A percentile compares a stretch with the other conserved stretches of the same genome.
Conservation (phyloP, 2,888 invertebrate species). For the Stenotaenia linearis region DNA sequence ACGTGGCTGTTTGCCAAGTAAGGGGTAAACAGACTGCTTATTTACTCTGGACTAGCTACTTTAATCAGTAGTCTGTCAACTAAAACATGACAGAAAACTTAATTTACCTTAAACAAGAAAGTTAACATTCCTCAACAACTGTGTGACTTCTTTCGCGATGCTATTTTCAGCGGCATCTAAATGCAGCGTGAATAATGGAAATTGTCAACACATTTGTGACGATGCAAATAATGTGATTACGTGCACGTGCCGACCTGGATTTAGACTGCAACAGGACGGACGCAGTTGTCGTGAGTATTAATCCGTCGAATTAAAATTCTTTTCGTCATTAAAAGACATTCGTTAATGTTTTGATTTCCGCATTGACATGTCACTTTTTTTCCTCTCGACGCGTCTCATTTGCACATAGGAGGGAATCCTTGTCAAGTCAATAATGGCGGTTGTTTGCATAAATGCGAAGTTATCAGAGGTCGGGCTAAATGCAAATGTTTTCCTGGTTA, state of each 20-base stretch:
- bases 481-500: conserved; percentile 43
- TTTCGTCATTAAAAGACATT: neutral
- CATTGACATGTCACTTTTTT: neutral
- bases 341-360: neutral
- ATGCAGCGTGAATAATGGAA: conserved; percentile 39
- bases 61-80: neutral
- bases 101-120: neutral
- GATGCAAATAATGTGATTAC: neutral
- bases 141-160: neutral
- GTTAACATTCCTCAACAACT: neutral
- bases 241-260: conserved; percentile 30
- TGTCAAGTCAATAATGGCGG: conserved; percentile 51
- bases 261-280: conserved; percentile 28
- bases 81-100: neutral
- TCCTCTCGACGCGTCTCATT: neutral
- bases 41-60: neutral
- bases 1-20: neutral
- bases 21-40: neutral
- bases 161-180: neutral
- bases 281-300: conserved; percentile 26
- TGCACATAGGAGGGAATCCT: conserved; percentile 33
- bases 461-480: conserved; percentile 42
- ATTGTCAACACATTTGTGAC: conserved; percentile 31
- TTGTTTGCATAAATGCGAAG: conserved; percentile 51
- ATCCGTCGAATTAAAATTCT: too few species aligned